A percentile compares a stretch with the other conserved stretches of the same genome.
phyloP scores from a whole-genome alignment of 2,113 vertebrate genomes.

The Tricholaema leucomelas region DNA sequence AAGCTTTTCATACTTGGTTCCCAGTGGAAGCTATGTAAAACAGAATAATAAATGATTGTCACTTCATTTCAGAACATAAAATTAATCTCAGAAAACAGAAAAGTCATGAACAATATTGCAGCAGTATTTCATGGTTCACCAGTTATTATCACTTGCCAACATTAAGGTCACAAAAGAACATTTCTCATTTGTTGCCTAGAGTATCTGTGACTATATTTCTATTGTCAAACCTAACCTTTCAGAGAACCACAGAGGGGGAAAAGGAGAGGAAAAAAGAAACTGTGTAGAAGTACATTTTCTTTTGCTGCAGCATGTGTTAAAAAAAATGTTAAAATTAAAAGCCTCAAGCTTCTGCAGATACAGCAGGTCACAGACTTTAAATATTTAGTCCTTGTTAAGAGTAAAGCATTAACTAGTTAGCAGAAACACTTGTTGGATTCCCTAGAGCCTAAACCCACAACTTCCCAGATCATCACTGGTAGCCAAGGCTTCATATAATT shows the following conservation, averaged over 20 bases:
- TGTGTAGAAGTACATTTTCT: conserved; percentile 5
- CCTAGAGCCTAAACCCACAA: not conserved
- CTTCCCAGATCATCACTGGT: not conserved
- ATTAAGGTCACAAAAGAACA: conserved; percentile 69
- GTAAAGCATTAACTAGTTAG: conserved; percentile 10
- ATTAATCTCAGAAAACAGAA: conserved; percentile 75
- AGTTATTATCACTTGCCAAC: conserved; percentile 64
- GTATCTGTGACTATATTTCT: conserved; percentile 46
- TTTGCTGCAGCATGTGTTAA: conserved; percentile 24
- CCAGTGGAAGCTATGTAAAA: conserved; percentile 70
- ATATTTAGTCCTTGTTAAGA: conserved; percentile 1
- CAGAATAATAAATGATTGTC: conserved; percentile 77
- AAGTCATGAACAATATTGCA: conserved; percentile 65
- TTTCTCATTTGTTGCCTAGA: conserved; percentile 60
- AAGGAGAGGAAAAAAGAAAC: not conserved
- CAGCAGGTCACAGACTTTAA: conserved; percentile 1
- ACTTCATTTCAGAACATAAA: conserved; percentile 71
- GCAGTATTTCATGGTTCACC: conserved; percentile 66
- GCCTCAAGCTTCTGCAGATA: conserved; percentile 6
- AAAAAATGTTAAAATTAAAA: conserved; percentile 38
- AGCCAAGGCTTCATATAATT: not conserved
- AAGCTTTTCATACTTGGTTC: conserved; percentile 72
- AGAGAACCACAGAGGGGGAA: conserved; percentile 20
- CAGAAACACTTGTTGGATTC: not conserved
- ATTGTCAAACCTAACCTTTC: conserved; percentile 67